These are phyloP conservation scores for Chelmon rostratus DNA, from an alignment of 2,797 vertebrate genomes.

Conservation along the genomic window DNA sequence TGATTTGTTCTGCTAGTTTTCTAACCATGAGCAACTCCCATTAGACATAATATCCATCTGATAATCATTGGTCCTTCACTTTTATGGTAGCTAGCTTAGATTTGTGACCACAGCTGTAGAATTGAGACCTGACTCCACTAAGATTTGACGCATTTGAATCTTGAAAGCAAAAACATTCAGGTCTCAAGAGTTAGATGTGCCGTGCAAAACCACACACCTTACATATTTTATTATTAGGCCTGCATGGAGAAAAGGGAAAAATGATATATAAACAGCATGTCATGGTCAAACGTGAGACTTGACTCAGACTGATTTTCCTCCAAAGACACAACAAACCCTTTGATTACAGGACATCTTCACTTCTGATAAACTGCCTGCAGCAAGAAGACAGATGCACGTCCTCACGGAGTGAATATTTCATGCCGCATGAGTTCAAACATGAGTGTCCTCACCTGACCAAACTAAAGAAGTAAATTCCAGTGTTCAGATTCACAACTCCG, in stretches of 20 bases:
- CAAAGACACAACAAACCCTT: neutral
- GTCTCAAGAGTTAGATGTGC: neutral
- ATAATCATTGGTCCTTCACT: neutral
- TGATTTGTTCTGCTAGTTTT: slow-evolving; percentile 1
- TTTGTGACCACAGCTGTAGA: neutral
- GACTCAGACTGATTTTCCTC: neutral
- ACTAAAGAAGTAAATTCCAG: slow-evolving; percentile 2
- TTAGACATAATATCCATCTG: neutral
- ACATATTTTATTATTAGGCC: neutral
- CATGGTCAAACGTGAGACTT: neutral
- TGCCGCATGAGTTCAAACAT: neutral
- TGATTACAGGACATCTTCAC: neutral
- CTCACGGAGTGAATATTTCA: neutral
- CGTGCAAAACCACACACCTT: neutral
- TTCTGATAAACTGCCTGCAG: neutral
- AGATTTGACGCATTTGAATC: neutral
- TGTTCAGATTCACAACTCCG: neutral
- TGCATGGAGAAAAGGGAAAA: neutral
- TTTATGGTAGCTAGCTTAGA: neutral
- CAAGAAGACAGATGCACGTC: neutral
- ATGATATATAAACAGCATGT: neutral
- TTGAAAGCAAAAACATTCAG: neutral
- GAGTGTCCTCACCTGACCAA: neutral
- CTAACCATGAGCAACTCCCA: neutral
- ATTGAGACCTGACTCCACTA: too few species aligned